These are phyloP conservation scores for Trididemnum clinides DNA, from an alignment of 23 tunicate species.

Conservation along the genomic window DNA sequence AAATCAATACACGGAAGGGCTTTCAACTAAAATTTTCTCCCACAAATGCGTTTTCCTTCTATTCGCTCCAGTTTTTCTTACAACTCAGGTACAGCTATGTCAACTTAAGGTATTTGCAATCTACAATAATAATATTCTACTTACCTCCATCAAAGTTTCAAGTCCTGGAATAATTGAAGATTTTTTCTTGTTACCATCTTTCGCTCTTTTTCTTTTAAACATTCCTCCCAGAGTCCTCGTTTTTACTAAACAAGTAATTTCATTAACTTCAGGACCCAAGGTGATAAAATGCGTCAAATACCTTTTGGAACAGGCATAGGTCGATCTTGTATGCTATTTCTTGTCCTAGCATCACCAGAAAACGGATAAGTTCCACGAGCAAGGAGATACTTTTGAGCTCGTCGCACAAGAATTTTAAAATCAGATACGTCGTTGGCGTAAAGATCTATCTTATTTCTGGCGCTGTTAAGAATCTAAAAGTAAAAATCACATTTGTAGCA, in stretches of 20 bases:
- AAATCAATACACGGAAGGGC: too few species aligned
- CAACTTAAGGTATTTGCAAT: too few species aligned
- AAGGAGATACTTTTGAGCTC: conserved; percentile 88
- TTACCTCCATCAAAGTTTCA: conserved; percentile 59
- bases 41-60: too few species aligned
- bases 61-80: too few species aligned
- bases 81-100: too few species aligned
- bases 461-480: conserved; percentile 82
- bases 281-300: too few species aligned
- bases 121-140: too few species aligned
- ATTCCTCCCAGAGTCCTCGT: conserved; percentile 73
- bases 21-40: too few species aligned
- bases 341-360: conserved; percentile 45
- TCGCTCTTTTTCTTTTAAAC: conserved; percentile 55
- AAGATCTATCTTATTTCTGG: conserved; percentile 69
- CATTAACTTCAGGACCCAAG: too few species aligned
- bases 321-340: conserved; percentile 41
- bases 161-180: conserved; percentile 43
- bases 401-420: conserved; percentile 51
- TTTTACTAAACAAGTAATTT: conserved; percentile 54
- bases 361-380: conserved; percentile 66
- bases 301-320: conserved; percentile 94
- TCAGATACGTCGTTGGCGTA: conserved; percentile 54
- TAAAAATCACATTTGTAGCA: too few species aligned
- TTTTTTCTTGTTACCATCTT: conserved; percentile 31